Evolutionary conservation across 2,797 vertebrate species (phyloP), one percentile per base, ranked within the genome.

Genomic region (Champsocephalus esox): DNA sequence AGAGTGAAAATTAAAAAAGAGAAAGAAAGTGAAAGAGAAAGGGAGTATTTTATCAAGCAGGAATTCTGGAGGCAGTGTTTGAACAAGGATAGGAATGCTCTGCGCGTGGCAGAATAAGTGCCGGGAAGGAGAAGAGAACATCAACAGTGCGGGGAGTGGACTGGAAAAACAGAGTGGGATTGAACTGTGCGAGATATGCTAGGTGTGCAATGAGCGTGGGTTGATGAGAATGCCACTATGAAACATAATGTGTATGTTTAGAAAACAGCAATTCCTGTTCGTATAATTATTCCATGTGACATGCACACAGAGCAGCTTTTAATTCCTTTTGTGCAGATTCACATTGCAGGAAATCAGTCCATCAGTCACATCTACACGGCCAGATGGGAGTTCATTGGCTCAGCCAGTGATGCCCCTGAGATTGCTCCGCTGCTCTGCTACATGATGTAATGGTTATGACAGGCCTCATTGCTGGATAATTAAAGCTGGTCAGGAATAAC

Each of bases 21-120:
- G 55, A 69, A 50, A 64, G 64, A 66, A 52, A 65, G 51, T 24
- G 51, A 73, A 60, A 61, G 68, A 81, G 51, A 44, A 56, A 51
- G 83, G 89, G 89, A 90, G 88, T 87, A 77, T 92, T 93, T 92
- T 74, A 79, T 77, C 82, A 88, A 82, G 67, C 74, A 87, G 86
- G 91, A 93, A 90, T 93, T 91, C 84, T 83, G 92, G 91, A 90
- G 92, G 92, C 80, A 79, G 87, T 92, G 91, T 93, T 93, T 93
- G 82, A 93, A 92, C 82, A 88, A 85, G 87, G 85, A 79, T 79
- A 92, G 92, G 93, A 94, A 95, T 94, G 89, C 88, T 90, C 91
- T 88, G 88, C 89, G 88, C 73, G 67, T 90, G 84, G 89, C 89
- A 87, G 87, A 93, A 90, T 85, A 62, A 77, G 78, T 77, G 86